Evolutionary conservation across 2,797 vertebrate species (phyloP), one percentile per base, ranked within the genome.

Genomic region (Lagorchestes hirsutus): DNA sequence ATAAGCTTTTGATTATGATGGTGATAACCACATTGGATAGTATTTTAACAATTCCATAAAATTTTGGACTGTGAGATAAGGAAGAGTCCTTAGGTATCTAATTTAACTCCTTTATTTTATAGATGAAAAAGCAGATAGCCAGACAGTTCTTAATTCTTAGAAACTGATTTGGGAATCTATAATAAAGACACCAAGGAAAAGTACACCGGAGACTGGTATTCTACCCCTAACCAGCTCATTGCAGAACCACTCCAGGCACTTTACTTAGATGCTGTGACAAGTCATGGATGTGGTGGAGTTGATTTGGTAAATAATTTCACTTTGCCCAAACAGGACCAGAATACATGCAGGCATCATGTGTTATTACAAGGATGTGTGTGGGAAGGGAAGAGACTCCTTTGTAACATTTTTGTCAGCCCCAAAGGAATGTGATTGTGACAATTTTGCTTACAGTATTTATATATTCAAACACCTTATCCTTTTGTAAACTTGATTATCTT

Each of bases 41-140:
- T 93, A 90, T 9, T 94, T 95, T 67, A 96, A 90, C n/a, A 94
- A 58, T 55, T 93, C 94, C 10, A 55, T 50, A 27, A 87, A 82
- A 90, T 93, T 67, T 90, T 97, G 31, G 59, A 67, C 31, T 67
- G 4, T n/a, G 74, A 87, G 10, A 27, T 87, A 50, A 87, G 22
- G 74, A 87, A 87, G 40, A 82, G 74, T 50, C 3, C 40, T 87
- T 46, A 50, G 9, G 40, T 50, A 46, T 50, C 40, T 87, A 27
- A 10, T 87, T 87, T 87, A 87, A 27, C 40, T 87, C 74, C 22
- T 3, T 87, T 8, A 40, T 82, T 82, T 82, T 46, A 74, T 40
- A 50, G 74, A 50, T 50, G 74, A 87, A 87, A 87, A 82, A 87
- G 3, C 16, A 18, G 62, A 74, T 5, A 74, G 34, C 16, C 14